Base-by-base conservation (phyloP, 2,888 invertebrate genomes). In the Pherbina coryleti region DNA sequence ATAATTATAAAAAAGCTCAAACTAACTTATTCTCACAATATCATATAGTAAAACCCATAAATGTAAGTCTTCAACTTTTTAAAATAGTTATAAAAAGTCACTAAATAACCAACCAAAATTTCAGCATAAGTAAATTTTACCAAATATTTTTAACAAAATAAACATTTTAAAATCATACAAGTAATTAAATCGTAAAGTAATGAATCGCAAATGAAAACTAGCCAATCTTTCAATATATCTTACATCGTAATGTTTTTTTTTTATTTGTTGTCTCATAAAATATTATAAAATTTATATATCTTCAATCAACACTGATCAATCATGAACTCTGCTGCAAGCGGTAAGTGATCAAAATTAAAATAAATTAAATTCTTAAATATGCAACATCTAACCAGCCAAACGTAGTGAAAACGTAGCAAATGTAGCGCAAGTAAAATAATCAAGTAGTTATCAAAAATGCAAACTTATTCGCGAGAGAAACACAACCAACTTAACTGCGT, bases 281-380 rank as follows among this genome's bases (percentile, higher is more conserved):
- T 9, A 19, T 19, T 55, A 55, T 55, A 7, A 28, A 55, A 57
- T 71, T 62, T 60, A 73, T 67, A 64, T 60, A 64, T 80, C 82
- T 77, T 78, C 82, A 82, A 82, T 82, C 82, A 82, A 81, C 80
- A 77, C 62, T 55, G 64, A 76, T 69, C 76, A 81, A 80, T 81
- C 81, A 81, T 74, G 78, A 81, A 77, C 80, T 79, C 79, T 77
- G 74, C 75, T 79, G 79, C 80, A 78, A 79, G 74, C 79, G 82
- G 82, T 82, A 82, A 82, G 82, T 82, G 78, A 76, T 79, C 11
- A 44, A 17, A 22, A 69, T 1, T 51, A 8, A 14, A 60, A 51
- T 69, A 51, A 69, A 60, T 44, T 3, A n/a, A 7, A 19, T 19
- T 19, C 53, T 55, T 71, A 55, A 51, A 17, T 71, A 53, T 11